Evolutionary conservation across 2,113 vertebrate species (phyloP).

Genomic region (Turdus rufiventris): DNA sequence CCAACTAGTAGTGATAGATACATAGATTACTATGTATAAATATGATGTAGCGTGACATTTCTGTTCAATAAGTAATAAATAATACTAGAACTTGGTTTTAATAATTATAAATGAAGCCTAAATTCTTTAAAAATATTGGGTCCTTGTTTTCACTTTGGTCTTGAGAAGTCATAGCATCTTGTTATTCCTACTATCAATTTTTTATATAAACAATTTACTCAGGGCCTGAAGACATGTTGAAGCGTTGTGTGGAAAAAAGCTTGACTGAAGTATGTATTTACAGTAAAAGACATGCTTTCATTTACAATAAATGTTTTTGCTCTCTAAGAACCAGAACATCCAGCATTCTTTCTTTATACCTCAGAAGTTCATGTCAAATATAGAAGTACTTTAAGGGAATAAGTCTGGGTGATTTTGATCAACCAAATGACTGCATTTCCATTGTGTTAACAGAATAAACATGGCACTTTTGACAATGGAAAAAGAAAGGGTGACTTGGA

Average conservation of each 20-base stretch:
- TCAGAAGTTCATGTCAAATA: neutral
- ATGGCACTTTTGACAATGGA: neutral
- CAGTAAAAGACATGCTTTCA: neutral
- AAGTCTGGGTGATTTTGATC: accelerated
- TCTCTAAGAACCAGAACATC: neutral
- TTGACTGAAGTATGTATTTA: neutral
- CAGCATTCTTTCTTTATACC: neutral
- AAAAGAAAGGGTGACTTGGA: neutral
- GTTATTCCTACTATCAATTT: neutral
- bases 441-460: neutral
- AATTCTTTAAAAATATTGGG: neutral
- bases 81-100: neutral
- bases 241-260: neutral
- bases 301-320: neutral
- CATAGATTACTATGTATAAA: neutral
- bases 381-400: neutral
- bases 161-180: neutral
- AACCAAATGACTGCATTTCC: neutral
- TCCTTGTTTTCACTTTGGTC: neutral
- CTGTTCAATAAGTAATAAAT: neutral
- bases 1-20: neutral
- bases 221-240: neutral
- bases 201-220: neutral
- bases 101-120: neutral
- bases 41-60: neutral